A percentile compares a stretch with the other conserved stretches of the same genome.
These are phyloP conservation scores for Enteromius paludinosus DNA, from an alignment of 2,797 vertebrate genomes.

Conservation along the genomic window DNA sequence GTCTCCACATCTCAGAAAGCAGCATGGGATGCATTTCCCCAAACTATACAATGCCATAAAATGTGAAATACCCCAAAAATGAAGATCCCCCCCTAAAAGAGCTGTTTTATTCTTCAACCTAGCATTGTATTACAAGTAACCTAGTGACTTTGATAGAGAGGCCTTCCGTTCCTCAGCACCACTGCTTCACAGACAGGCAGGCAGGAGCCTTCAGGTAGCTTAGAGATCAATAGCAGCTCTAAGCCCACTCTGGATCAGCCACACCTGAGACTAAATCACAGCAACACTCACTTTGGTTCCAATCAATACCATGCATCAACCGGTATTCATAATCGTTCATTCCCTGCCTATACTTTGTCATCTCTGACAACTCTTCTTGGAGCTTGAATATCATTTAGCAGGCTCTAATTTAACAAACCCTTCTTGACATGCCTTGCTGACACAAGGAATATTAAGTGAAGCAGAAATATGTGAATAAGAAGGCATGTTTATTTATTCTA, in stretches of 20 bases:
- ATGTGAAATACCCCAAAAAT: neutral
- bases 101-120: slow-evolving; percentile 30
- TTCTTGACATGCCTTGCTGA: slow-evolving; percentile 6
- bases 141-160: slow-evolving; percentile 46
- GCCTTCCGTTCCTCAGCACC: slow-evolving; percentile 10
- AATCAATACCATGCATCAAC: slow-evolving; percentile 57
- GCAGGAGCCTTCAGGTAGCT: slow-evolving; percentile 44
- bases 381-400: slow-evolving; percentile 50
- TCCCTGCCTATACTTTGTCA: slow-evolving; percentile 45
- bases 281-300: slow-evolving; percentile 35
- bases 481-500: neutral
- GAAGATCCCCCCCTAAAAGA: neutral
- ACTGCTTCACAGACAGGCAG: slow-evolving; percentile 41
- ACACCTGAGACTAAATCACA: slow-evolving; percentile 55
- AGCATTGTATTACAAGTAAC: slow-evolving; percentile 34
- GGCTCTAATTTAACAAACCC: slow-evolving; percentile 5
- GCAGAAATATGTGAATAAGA: slow-evolving; percentile 37
- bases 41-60: neutral
- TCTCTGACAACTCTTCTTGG: slow-evolving; percentile 43
- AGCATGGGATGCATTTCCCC: neutral
- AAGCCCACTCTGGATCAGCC: slow-evolving; percentile 58
- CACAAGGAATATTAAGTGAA: slow-evolving; percentile 34
- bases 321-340: slow-evolving; percentile 50
- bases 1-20: neutral
- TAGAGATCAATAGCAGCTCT: slow-evolving; percentile 55